These are phyloP conservation scores for Mesocentrotus franciscanus DNA, from an alignment of 53 echinoderm and acorn worm genomes.

Conservation along the genomic window DNA sequence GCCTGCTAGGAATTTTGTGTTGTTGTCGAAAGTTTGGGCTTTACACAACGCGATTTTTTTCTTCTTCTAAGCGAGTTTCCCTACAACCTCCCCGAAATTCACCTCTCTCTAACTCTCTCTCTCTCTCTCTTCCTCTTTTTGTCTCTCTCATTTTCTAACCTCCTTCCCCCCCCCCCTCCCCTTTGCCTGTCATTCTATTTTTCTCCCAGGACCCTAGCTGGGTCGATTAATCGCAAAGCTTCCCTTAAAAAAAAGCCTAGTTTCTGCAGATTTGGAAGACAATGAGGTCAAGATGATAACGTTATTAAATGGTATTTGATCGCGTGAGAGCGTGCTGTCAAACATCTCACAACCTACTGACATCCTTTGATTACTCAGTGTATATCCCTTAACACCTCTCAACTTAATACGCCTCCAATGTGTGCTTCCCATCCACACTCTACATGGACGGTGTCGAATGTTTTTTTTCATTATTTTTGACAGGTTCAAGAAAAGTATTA, in stretches of 20 bases:
- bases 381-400: neutral
- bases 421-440: neutral
- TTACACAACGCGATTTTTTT: neutral
- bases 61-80: neutral
- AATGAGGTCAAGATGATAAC: neutral
- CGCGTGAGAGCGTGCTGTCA: constrained; percentile 20
- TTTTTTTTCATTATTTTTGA: neutral
- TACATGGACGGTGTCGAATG: neutral
- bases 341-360: neutral
- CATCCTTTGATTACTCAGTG: neutral
- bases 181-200: neutral
- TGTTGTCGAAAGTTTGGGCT: neutral
- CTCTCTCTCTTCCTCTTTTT: neutral
- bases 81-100: neutral
- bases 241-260: neutral
- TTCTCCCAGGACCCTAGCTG: neutral
- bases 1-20: neutral
- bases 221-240: neutral
- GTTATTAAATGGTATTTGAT: neutral
- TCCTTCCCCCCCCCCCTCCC: neutral
- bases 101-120: too few relatives aligned
- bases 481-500: neutral
- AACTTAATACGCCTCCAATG: neutral
- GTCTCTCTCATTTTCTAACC: neutral
- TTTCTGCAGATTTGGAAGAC: constrained; percentile 1